These are phyloP conservation scores for Exephanes ischioxanthus DNA, from an alignment of 2,888 invertebrate genomes.

Conservation along the genomic window DNA sequence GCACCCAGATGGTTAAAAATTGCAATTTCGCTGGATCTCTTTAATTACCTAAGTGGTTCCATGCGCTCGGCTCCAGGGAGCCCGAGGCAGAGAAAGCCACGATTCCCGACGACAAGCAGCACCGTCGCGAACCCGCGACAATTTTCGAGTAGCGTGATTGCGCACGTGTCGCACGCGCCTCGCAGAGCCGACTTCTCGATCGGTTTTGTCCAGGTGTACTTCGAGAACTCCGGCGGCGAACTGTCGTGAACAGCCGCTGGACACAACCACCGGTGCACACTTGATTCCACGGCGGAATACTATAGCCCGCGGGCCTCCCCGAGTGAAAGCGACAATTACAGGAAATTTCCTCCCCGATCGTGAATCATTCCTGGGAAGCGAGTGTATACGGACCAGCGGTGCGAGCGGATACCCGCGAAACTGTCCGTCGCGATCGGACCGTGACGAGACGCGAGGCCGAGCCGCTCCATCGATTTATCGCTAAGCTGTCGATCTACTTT, in stretches of 20 bases:
- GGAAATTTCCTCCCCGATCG: slow-evolving; percentile 53
- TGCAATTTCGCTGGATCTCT: slow-evolving; percentile 61
- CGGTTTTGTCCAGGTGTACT: slow-evolving; percentile 62
- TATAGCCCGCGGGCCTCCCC: slow-evolving; percentile 54
- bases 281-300: slow-evolving; percentile 43
- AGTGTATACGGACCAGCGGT: slow-evolving; percentile 15
- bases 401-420: slow-evolving; percentile 21
- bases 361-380: slow-evolving; percentile 46
- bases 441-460: slow-evolving; percentile 34
- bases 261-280: slow-evolving; percentile 40
- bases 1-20: slow-evolving; percentile 43
- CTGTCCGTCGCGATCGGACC: slow-evolving; percentile 45
- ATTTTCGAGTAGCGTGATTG: slow-evolving; percentile 73
- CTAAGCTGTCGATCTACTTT: slow-evolving; percentile 32
- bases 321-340: slow-evolving; percentile 70
- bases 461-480: slow-evolving; percentile 58
- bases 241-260: slow-evolving; percentile 20
- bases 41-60: slow-evolving; percentile 62
- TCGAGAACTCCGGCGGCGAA: slow-evolving; percentile 34
- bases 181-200: slow-evolving; percentile 39
- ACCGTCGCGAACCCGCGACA: slow-evolving; percentile 66
- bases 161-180: slow-evolving; percentile 73
- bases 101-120: slow-evolving; percentile 58
- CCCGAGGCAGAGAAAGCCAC: slow-evolving; percentile 73
- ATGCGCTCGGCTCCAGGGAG: slow-evolving; percentile 23